A percentile compares a stretch with the other conserved stretches of the same genome.
phyloP scores from a whole-genome alignment of 2,888 invertebrate species.

The Micoletzkya japonica region DNA sequence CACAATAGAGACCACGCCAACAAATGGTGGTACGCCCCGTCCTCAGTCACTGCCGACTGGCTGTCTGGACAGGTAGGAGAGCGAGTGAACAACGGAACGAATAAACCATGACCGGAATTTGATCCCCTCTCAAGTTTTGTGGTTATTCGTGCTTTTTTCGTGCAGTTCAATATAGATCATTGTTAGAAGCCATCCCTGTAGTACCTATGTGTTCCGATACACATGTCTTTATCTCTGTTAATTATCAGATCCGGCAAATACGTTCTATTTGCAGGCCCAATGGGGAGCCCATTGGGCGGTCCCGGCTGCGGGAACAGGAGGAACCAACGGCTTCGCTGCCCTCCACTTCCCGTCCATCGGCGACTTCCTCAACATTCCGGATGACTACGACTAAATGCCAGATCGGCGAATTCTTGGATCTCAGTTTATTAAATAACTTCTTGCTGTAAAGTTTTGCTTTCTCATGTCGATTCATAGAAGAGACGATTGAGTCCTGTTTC shows the following conservation, averaged over 20 bases:
- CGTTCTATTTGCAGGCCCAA: constrained; percentile 28
- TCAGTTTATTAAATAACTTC: too few relatives aligned
- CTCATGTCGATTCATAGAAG: too few relatives aligned
- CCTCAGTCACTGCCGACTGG: constrained; percentile 50
- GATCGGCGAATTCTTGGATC: too few relatives aligned
- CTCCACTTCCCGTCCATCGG: constrained; percentile 47
- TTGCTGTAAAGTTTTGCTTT: too few relatives aligned
- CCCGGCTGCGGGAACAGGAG: constrained; percentile 47
- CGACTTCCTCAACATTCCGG: constrained; percentile 46
- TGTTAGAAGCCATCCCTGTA: too few relatives aligned
- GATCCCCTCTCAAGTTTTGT: not conserved
- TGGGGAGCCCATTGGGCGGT: constrained; percentile 54
- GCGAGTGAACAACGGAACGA: too few relatives aligned
- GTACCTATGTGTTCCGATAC: too few relatives aligned
- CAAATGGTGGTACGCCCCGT: constrained; percentile 49
- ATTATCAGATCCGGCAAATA: too few relatives aligned
- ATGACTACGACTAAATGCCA: constrained; percentile 51
- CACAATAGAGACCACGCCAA: constrained; percentile 53
- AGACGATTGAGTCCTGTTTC: too few relatives aligned
- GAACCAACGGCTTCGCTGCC: constrained; percentile 39
- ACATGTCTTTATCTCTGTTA: too few relatives aligned
- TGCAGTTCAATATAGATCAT: too few relatives aligned
- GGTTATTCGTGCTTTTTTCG: too few relatives aligned
- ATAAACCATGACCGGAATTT: not conserved
- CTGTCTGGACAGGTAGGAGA: constrained; percentile 43